A percentile compares a stretch with the other conserved stretches of the same genome.
These are phyloP conservation scores for Nasonia oneida DNA, from an alignment of 2,888 invertebrate species.

Conservation along the genomic window DNA sequence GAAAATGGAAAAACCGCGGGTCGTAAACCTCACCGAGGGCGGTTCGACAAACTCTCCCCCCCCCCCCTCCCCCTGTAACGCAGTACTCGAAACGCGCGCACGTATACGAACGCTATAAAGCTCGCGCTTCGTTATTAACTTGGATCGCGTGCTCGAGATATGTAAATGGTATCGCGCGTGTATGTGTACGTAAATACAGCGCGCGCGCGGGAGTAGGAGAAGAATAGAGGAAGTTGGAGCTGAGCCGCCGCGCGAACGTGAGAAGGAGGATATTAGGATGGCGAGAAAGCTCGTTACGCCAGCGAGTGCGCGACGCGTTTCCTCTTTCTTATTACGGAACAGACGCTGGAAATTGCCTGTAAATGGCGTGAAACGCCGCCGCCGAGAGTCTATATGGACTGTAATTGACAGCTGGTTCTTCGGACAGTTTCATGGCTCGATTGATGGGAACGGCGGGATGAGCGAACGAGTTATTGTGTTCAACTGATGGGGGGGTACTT, in stretches of 20 bases:
- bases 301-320: slow-evolving; percentile 26
- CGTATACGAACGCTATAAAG: slow-evolving; percentile 29
- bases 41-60: slow-evolving; percentile 40
- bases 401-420: slow-evolving; percentile 18
- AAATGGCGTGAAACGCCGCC: slow-evolving; percentile 33
- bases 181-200: background rate
- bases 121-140: slow-evolving; percentile 65
- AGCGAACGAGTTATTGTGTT: background rate
- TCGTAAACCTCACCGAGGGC: slow-evolving; percentile 19
- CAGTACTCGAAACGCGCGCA: background rate
- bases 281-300: slow-evolving; percentile 44
- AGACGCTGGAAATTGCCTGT: slow-evolving; percentile 44
- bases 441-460: slow-evolving; percentile 28
- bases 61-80: background rate
- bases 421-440: slow-evolving; percentile 32
- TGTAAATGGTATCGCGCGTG: slow-evolving; percentile 62
- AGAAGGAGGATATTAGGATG: slow-evolving; percentile 57
- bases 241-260: slow-evolving; percentile 30
- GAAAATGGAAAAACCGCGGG: slow-evolving; percentile 47
- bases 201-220: background rate
- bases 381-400: background rate
- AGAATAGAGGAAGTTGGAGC: background rate
- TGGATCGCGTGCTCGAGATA: slow-evolving; percentile 68
- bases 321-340: slow-evolving; percentile 45
- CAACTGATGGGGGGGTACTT: background rate